phyloP scores from a whole-genome alignment of 2,113 vertebrate genomes.

The Pedionomus torquatus region DNA sequence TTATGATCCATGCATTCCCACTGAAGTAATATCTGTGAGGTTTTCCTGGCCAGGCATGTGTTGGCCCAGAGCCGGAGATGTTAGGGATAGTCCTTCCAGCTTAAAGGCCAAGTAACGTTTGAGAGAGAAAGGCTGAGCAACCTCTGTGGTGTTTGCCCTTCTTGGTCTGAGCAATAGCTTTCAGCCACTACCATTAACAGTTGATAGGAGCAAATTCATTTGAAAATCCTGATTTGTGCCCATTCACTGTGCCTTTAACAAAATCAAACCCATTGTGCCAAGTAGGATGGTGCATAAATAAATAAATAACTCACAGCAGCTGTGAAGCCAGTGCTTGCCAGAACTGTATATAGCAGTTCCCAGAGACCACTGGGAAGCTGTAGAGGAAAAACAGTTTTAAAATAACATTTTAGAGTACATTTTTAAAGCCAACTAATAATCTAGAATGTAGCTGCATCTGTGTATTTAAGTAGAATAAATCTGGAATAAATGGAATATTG shows the following conservation, averaged over 20 bases:
- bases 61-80: not conserved
- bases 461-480: not conserved
- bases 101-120: not conserved
- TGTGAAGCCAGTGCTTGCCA: constrained; percentile 22
- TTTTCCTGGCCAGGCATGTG: not conserved
- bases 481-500: not conserved
- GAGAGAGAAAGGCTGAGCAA: not conserved
- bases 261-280: constrained; percentile 25
- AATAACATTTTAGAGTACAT: not conserved
- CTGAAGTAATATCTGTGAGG: not conserved
- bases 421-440: not conserved
- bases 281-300: constrained; percentile 16
- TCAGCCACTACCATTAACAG: not conserved
- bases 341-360: not conserved
- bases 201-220: not conserved
- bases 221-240: not conserved
- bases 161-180: not conserved
- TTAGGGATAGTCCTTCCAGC: not conserved
- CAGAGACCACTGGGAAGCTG: not conserved
- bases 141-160: not conserved
- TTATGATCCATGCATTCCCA: not conserved
- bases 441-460: not conserved
- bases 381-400: constrained; percentile 13
- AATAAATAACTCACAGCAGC: constrained; percentile 26
- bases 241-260: constrained; percentile 13